These are phyloP conservation scores for Microtus agrestis DNA, from an alignment of 2,797 vertebrate genomes.

Conservation along the genomic window DNA sequence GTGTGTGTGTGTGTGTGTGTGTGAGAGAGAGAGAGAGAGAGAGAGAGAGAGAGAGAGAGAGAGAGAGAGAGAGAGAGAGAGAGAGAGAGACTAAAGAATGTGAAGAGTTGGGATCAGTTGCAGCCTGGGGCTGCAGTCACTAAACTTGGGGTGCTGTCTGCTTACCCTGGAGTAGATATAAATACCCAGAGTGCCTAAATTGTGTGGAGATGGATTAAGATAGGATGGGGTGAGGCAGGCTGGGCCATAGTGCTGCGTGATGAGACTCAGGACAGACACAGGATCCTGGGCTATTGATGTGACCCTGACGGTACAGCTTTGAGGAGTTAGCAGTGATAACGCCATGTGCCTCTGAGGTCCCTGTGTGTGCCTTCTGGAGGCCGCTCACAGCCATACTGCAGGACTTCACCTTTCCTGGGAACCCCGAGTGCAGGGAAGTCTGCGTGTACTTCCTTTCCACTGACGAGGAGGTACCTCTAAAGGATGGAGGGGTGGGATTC, in stretches of 20 bases:
- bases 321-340: neutral
- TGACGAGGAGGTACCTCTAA: no score
- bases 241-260: no score
- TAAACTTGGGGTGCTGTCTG: neutral
- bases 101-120: neutral
- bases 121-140: neutral
- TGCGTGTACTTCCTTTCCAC: neutral
- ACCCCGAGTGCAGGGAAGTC: no score
- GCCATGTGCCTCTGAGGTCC: neutral
- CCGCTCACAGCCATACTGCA: no score
- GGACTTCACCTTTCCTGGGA: no score
- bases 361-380: accelerated
- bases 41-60: no score
- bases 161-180: neutral
- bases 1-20: no score
- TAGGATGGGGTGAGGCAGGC: neutral
- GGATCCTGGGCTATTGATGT: neutral
- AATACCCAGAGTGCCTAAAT: neutral
- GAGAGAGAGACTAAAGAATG: no score
- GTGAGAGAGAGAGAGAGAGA: no score
- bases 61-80: no score
- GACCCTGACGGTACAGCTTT: neutral
- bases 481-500: neutral
- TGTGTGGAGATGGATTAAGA: no score
- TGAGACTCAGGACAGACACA: neutral